Conservation (phyloP, 2,113 vertebrate species). For the Prionailurus viverrinus region DNA sequence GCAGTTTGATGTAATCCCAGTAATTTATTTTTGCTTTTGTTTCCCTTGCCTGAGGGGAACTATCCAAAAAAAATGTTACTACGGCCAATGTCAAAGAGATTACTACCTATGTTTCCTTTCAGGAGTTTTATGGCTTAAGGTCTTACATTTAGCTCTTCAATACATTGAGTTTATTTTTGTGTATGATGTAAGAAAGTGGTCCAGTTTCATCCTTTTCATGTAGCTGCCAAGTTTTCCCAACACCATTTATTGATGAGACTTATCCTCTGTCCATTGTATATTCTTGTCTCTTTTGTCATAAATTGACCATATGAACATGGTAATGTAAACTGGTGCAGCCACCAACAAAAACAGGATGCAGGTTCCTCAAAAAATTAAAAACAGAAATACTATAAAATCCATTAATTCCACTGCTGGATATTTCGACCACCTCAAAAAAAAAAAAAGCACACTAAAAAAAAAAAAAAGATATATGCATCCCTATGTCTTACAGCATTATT, state of each 20-base stretch:
- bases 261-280: no score
- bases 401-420: background rate
- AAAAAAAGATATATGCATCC: background rate
- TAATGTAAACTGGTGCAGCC: background rate
- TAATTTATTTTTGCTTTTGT: background rate
- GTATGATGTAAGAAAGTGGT: background rate
- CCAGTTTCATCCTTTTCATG: background rate
- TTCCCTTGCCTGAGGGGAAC: background rate
- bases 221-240: no score
- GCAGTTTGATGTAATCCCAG: background rate
- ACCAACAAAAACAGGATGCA: background rate
- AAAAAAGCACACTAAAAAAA: background rate
- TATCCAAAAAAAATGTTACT: background rate
- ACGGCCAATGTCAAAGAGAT: background rate
- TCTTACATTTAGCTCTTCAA: background rate
- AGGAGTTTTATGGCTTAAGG: background rate
- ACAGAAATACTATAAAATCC: background rate
- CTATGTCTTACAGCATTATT: background rate
- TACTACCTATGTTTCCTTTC: background rate
- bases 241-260: no score
- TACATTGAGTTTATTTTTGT: background rate
- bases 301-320: background rate
- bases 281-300: no score
- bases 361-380: background rate
- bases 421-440: background rate